These are phyloP conservation scores for Nemotelus nigrinus DNA, from an alignment of 2,888 invertebrate species.

Conservation along the genomic window DNA sequence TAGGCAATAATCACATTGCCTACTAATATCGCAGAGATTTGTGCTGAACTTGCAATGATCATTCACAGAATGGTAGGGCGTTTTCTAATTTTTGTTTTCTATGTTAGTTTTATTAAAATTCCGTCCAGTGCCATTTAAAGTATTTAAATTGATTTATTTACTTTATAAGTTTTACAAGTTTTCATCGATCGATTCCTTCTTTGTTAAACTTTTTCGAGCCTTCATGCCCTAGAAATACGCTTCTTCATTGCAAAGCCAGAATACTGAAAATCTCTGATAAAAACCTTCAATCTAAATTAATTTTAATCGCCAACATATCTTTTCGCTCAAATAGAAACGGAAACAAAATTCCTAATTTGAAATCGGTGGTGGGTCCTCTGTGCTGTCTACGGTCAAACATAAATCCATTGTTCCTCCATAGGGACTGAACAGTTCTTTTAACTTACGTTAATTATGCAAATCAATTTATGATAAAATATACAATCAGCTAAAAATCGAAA, in stretches of 20 bases:
- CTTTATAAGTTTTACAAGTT: slow-evolving; percentile 29
- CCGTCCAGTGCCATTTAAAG: slow-evolving; percentile 37
- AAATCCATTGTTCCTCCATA: neutral
- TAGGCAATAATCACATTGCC: slow-evolving; percentile 55
- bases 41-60: slow-evolving; percentile 18
- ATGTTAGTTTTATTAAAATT: neutral
- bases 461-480: neutral
- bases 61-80: neutral
- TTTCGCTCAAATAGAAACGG: slow-evolving; percentile 10
- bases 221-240: slow-evolving; percentile 3
- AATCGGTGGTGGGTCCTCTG: slow-evolving; percentile 38
- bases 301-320: neutral
- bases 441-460: neutral
- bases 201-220: slow-evolving; percentile 5
- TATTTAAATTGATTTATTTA: slow-evolving; percentile 30
- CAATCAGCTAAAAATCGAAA: neutral
- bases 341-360: slow-evolving; percentile 28
- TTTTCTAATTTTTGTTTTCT: slow-evolving; percentile 17
- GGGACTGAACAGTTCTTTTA: neutral
- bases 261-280: slow-evolving; percentile 39
- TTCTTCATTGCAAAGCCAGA: slow-evolving; percentile 30
- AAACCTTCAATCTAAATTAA: slow-evolving; percentile 30
- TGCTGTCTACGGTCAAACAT: slow-evolving; percentile 3
- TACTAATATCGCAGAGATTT: slow-evolving; percentile 55
- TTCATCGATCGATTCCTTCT: slow-evolving; percentile 3